Conservation (phyloP, 2,888 invertebrate species). For the Trilocha varians region DNA sequence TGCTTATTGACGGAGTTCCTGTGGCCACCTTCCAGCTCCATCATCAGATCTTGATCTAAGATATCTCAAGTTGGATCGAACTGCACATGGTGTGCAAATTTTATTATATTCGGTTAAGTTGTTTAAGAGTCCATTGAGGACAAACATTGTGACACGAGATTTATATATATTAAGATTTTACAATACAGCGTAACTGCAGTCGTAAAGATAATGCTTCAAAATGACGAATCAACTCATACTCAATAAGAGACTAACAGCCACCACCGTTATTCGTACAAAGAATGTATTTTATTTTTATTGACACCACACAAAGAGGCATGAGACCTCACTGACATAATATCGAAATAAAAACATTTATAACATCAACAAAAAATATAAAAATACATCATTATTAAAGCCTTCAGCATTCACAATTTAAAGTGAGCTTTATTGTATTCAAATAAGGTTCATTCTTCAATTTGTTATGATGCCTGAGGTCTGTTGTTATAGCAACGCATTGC, state of each 20-base stretch:
- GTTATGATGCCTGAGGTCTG: constrained; percentile 12
- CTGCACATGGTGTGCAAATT: too few relatives aligned
- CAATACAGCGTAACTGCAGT: too few relatives aligned
- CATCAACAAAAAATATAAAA: constrained; percentile 37
- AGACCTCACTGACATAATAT: constrained; percentile 59
- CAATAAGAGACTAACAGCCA: constrained; percentile 11
- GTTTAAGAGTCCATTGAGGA: too few relatives aligned
- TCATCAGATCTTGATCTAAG: too few relatives aligned
- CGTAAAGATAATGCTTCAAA: too few relatives aligned
- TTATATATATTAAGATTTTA: too few relatives aligned
- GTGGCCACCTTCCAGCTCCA: too few relatives aligned
- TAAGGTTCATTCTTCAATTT: not conserved
- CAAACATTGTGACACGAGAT: too few relatives aligned
- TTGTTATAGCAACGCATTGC: constrained; percentile 30
- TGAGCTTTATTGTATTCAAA: not conserved
- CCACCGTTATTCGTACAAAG: constrained; percentile 44
- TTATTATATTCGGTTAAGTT: too few relatives aligned
- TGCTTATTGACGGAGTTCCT: too few relatives aligned
- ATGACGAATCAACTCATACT: constrained; percentile 10
- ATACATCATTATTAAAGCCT: constrained; percentile 13
- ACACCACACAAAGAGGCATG: constrained; percentile 30
- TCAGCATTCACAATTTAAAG: constrained; percentile 6
- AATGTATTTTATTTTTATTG: constrained; percentile 46
- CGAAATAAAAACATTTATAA: constrained; percentile 6
- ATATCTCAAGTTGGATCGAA: too few relatives aligned